Evolutionary conservation across 2,888 invertebrate species (phyloP), one percentile per base, ranked within the genome.

Genomic region (Sussaba pulchella): DNA sequence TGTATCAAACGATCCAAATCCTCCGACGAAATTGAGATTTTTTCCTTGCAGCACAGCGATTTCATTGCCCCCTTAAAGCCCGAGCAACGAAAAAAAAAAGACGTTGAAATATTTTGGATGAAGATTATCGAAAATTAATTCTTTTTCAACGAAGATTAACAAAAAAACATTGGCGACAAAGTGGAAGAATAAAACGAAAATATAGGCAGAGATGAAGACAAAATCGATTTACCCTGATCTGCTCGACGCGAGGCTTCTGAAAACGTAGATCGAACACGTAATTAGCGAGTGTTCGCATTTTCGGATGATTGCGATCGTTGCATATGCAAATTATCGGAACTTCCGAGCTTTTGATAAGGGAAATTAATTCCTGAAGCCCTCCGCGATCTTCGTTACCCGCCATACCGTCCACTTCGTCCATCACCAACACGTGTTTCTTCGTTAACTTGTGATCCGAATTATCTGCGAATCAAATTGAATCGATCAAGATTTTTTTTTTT

Each of bases 321-420:
- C 99, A 99, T 95, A 99, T 99, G 92, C 99, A 99, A 87, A 99
- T 96, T 70, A 99, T 95, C 0, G 99, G 99, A 75, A 98, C 94
- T 17, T 95, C 96, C 0, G 98, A 94, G 0, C 94, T 94, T 92
- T 99, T 99, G 82, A 99, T 99, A 19, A 99, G 93, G 9, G 93
- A 93, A 78, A 99, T 98, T 54, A 99, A 93, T 92, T 99, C 99
- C 92, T 98, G 97, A 66, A 99, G 95, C 50, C 99, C 99, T 21
- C 99, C 99, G 86, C 99, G 95, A 92, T 99, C 99, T 92, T 99
- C 98, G 91, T 99, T 99, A 2, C 99, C 99, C 0, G 99, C 98
- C 99, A 99, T 99, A 8, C 99, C 99, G 90, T 99, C 99, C 0
- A 99, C 99, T 94, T 99, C 99, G 89, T 99, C 99, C 99, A 99